Base-by-base conservation (phyloP, 2,113 vertebrate species). In the Athene cunicularia region DNA sequence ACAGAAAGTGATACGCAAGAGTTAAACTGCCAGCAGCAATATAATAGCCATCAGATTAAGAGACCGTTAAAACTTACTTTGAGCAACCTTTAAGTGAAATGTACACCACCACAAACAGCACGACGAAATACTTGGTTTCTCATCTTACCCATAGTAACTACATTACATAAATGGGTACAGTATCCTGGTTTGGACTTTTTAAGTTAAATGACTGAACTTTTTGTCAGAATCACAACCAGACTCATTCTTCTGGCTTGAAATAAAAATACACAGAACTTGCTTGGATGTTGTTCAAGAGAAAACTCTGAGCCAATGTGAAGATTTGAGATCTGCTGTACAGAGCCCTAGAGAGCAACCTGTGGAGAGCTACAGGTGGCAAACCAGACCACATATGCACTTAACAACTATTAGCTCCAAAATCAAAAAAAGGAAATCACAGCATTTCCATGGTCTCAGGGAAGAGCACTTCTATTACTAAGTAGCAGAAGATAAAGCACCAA, bases 1-100 rank as follows among this genome's bases (percentile, higher is more conserved):
- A 41, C 19, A 74, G 81, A 70, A 53, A 49, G 41, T 0, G 9
- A 39, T 0, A 81, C 0, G 2, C 41, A 63, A 27, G 50, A 63
- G 91, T 53, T 58, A 4, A 95, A 30, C 45, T 75, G 86, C 60
- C 23, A 8, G 41, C 52, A 86, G 53, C 52, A 32, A 3, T 0
- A 6, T 27, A 66, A 33, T 23, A 63, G 39, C n/a, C 72, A 53
- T 11, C 66, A 64, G 50, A 62, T 30, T 43, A 72, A 27, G 26
- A 35, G 43, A 74, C 35, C 30, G 62, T 74, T 47, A 12, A 18
- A 64, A 43, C 9, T 53, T n/a, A 2, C 3, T 37, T 9, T 39
- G 75, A 89, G 41, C 7, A 90, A 43, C 28, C 72, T 80, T 45
- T 7, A 73, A 43, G 33, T 26, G 41, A 84, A 53, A 62, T 1